Evolutionary conservation across 2,888 invertebrate genomes (phyloP), one percentile per base, ranked within the genome.

Genomic region (Acholoe squamosa): DNA sequence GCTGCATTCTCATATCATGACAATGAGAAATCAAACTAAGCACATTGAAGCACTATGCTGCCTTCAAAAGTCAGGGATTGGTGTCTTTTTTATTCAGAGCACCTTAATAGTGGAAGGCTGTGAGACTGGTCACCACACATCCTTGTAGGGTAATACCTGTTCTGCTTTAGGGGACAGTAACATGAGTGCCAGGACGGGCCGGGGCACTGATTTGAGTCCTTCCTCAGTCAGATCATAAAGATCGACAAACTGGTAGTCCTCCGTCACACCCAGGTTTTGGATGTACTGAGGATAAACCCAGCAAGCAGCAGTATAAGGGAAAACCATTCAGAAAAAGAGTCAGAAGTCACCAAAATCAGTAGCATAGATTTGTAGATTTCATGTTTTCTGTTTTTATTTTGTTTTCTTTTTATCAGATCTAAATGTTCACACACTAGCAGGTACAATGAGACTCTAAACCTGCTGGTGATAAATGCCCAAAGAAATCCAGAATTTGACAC

Each of bases 161-260:
- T 3, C 43, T 3, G 43, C 67, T 0, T 7, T 56, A 0, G 99
- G 99, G 95, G 98, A 99, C 0, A 99, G 97, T 86, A 99, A 96
- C 95, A 99, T 97, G 0, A 99, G 97, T 19, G 99, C 98, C 89
- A 97, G 96, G 0, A 98, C 98, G 0, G 99, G 99, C 92, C 97
- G 97, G 0, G 99, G 98, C 71, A 99, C 97, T 97, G 98, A 97
- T 14, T 97, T 97, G 90, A 99, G 96, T 95, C 98, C 96, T 93
- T 99, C 99, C 0, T 97, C 96, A 92, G 99, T 99, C 93, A 99
- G 96, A 0, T 99, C 98, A 96, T 98, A 98, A 14, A 99, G 98
- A 96, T 99, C 99, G 25, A 97, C 97, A 92, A 99, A 97, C 92
- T 97, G 97, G 97, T 98, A 98, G 89, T 96, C 96, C 7, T 98